phyloP scores from a whole-genome alignment of 23 tunicate genomes.

The Styela clava region DNA sequence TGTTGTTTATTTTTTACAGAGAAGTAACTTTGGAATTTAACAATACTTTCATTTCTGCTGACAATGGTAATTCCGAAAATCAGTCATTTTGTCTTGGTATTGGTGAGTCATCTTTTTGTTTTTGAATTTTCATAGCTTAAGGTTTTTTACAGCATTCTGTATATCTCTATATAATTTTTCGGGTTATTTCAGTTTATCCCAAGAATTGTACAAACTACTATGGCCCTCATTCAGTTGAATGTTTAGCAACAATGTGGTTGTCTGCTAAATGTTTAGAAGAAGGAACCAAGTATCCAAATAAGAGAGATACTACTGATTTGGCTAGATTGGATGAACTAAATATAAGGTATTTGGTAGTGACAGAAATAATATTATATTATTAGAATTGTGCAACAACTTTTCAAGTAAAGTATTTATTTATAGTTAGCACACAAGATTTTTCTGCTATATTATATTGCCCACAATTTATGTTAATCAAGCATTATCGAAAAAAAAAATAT shows the following conservation, averaged over 20 bases:
- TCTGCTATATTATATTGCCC: no score
- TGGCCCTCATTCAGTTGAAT: conserved; percentile 23
- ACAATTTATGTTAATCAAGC: no score
- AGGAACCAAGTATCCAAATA: conserved; percentile 22
- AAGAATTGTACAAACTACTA: conserved; percentile 15
- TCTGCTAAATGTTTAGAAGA: conserved; percentile 17
- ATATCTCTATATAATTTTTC: no score
- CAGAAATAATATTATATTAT: no score
- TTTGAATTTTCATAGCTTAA: neutral
- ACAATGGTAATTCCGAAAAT: neutral
- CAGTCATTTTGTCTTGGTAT: conserved; percentile 33
- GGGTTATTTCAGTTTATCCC: conserved; percentile 4
- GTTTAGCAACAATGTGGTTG: conserved; percentile 27
- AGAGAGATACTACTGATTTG: neutral
- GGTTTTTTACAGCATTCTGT: no score
- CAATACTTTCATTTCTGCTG: conserved; percentile 13
- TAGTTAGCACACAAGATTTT: no score
- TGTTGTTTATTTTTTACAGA: neutral
- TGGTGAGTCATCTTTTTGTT: conserved; percentile 18
- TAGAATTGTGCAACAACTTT: no score
- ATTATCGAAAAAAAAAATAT: no score
- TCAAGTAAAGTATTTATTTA: no score
- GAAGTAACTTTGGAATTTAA: neutral
- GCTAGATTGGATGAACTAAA: neutral
- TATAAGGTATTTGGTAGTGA: no score